Percentiles rank a stretch among this genome's conserved stretches.
phyloP scores from a whole-genome alignment of 1,140 invertebrate genomes.

The Drosophila nikananu region DNA sequence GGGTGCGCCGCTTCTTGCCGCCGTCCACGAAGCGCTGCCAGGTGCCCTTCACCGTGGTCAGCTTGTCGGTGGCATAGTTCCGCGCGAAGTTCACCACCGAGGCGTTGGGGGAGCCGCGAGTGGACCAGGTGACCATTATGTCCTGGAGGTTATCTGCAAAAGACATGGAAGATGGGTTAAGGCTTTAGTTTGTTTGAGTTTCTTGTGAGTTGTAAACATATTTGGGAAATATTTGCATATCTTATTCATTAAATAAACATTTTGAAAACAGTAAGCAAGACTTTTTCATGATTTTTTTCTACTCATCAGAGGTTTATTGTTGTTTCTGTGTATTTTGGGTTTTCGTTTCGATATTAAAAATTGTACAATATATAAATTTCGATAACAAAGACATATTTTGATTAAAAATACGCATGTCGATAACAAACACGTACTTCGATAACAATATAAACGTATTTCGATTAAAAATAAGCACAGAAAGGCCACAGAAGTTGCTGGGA shows the following conservation, averaged over 20 bases:
- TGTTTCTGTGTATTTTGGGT: neutral
- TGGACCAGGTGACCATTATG: constrained; percentile 96
- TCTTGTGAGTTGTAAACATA: neutral
- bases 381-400: neutral
- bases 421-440: neutral
- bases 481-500: neutral
- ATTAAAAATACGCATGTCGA: neutral
- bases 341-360: neutral
- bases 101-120: constrained; percentile 89
- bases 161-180: neutral
- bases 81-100: constrained; percentile 93
- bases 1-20: constrained; percentile 88
- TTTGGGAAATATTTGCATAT: too few species aligned
- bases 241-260: too few species aligned
- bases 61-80: constrained; percentile 86
- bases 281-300: too few species aligned
- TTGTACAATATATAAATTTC: neutral
- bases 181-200: neutral
- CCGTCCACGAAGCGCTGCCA: constrained; percentile 92
- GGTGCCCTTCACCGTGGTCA: constrained; percentile 86
- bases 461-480: neutral
- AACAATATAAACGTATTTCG: neutral
- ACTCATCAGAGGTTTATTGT: neutral
- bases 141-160: constrained; percentile 88
- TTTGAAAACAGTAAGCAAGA: too few species aligned